Conservation (phyloP, 37 sponge, comb jelly and placozoan species). For the Oscarella lobularis region DNA sequence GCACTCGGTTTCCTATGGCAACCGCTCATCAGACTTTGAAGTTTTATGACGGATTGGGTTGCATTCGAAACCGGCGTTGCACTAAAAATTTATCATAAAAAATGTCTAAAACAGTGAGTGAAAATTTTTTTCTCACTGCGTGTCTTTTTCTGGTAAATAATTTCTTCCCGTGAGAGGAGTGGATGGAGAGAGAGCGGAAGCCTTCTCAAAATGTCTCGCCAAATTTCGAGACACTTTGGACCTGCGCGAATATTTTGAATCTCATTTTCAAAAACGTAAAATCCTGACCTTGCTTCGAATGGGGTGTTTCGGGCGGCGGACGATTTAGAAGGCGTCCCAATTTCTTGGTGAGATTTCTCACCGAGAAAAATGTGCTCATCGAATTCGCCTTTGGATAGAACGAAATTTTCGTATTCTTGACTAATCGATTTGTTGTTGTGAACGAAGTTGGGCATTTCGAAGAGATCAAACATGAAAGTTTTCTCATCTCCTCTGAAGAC, state of each 20-base stretch:
- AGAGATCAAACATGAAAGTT: not conserved
- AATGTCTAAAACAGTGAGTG: not conserved
- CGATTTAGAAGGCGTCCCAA: slow-evolving; percentile 45
- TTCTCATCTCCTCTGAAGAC: not conserved
- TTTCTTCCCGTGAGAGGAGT: slow-evolving; percentile 54
- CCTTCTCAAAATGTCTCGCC: not conserved
- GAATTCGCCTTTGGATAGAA: slow-evolving; percentile 68
- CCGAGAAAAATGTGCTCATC: slow-evolving; percentile 80
- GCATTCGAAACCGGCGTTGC: slow-evolving; percentile 73
- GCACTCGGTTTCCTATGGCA: slow-evolving; percentile 27
- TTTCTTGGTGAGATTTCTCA: slow-evolving; percentile 44
- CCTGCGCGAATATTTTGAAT: not conserved
- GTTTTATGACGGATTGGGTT: slow-evolving; percentile 54
- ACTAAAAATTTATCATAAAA: not conserved
- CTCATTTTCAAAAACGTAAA: not conserved
- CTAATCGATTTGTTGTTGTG: slow-evolving; percentile 35
- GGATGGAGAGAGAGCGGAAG: not conserved
- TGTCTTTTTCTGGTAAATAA: slow-evolving; percentile 18
- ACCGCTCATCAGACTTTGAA: slow-evolving; percentile 31
- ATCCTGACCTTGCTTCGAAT: not conserved
- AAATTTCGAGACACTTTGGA: slow-evolving; percentile 4
- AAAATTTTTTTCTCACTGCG: slow-evolving; percentile 7
- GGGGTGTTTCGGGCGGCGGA: not conserved
- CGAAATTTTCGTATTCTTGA: slow-evolving; percentile 46
- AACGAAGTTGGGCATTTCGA: not conserved